phyloP scores from a whole-genome alignment of 2,888 invertebrate species.

The Agrochola litura region DNA sequence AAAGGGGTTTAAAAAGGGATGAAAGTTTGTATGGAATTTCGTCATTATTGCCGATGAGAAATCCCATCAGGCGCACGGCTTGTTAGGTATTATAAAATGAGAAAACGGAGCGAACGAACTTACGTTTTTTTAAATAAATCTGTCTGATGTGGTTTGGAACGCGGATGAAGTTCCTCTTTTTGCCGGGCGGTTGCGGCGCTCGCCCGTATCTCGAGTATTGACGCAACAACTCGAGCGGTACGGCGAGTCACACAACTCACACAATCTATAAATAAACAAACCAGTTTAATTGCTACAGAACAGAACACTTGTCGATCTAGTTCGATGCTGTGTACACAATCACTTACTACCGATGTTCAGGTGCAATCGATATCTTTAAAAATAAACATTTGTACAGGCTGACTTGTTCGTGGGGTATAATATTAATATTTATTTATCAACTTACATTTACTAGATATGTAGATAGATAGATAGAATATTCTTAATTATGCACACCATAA shows the following conservation, averaged over 20 bases:
- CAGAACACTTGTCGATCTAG: background rate
- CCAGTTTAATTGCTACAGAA: background rate
- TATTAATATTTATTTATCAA: too few relatives aligned
- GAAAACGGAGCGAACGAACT: too few relatives aligned
- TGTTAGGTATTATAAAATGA: too few relatives aligned
- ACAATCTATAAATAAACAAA: conserved; percentile 7
- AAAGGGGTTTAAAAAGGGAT: background rate
- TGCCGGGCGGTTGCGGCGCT: background rate
- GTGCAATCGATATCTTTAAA: background rate
- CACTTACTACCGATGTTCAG: background rate
- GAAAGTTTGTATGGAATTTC: too few relatives aligned
- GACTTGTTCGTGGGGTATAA: background rate
- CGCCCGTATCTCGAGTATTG: background rate
- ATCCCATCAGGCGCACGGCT: background rate
- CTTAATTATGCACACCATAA: too few relatives aligned
- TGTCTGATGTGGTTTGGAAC: background rate
- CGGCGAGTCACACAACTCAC: background rate
- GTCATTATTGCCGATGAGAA: background rate
- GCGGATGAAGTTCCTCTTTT: background rate
- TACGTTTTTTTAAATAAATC: too few relatives aligned
- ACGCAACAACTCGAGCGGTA: background rate
- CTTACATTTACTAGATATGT: too few relatives aligned
- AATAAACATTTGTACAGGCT: background rate
- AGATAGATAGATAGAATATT: too few relatives aligned
- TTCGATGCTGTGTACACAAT: background rate